These are phyloP conservation scores for Echiichthys vipera DNA, from an alignment of 2,797 vertebrate species.

Conservation along the genomic window DNA sequence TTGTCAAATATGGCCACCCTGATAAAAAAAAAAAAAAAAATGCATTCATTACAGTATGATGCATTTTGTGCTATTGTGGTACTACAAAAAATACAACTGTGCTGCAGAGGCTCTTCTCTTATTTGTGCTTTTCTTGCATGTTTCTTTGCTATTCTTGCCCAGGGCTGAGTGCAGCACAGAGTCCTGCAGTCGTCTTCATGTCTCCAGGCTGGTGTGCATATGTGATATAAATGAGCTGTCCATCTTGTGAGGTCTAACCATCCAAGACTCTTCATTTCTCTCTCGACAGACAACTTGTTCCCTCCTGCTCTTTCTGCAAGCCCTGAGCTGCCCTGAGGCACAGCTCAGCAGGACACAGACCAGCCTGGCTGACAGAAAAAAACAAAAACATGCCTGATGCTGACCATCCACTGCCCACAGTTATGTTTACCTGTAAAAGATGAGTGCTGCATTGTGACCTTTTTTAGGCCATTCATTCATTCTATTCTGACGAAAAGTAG, in stretches of 20 bases:
- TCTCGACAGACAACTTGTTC: constrained; percentile 45
- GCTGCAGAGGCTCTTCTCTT: too few relatives aligned
- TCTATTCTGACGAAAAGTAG: neutral
- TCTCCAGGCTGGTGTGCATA: constrained; percentile 36
- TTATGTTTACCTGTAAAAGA: neutral
- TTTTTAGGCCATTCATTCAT: neutral
- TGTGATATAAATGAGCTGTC: constrained; percentile 27
- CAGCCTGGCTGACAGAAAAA: constrained; percentile 28
- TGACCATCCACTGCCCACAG: constrained; percentile 20
- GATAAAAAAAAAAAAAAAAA: constrained; percentile 5
- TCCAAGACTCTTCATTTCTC: constrained; percentile 18
- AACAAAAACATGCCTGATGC: neutral
- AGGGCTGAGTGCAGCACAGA: neutral
- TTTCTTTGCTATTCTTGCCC: neutral
- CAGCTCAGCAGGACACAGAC: constrained; percentile 19
- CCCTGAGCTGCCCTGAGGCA: constrained; percentile 42
- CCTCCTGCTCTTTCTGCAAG: constrained; percentile 16
- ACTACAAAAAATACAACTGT: neutral
- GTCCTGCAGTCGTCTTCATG: neutral
- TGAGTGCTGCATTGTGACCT: neutral
- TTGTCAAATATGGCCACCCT: constrained; percentile 28
- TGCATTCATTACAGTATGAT: neutral
- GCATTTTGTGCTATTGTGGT: neutral
- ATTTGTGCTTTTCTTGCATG: neutral
- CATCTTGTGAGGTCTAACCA: constrained; percentile 12